phyloP scores from a whole-genome alignment of 2,797 vertebrate species.

The Siniperca scherzeri region DNA sequence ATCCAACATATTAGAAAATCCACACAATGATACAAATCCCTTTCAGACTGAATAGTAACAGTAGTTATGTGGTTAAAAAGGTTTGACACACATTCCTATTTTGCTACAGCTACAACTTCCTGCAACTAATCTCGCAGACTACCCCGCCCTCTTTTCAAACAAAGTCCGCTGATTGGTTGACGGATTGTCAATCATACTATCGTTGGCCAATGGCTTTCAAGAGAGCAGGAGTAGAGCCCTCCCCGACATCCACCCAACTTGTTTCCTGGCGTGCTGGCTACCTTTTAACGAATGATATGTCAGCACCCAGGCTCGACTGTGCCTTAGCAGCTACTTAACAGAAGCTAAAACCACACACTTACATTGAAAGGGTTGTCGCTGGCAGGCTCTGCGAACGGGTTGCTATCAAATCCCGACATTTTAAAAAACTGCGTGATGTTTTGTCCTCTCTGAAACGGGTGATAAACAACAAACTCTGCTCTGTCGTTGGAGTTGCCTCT shows the following conservation, averaged over 20 bases:
- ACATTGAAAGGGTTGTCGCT: slow-evolving; percentile 94
- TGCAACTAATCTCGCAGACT: slow-evolving; percentile 27
- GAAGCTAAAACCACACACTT: slow-evolving; percentile 45
- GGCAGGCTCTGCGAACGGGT: slow-evolving; percentile 91
- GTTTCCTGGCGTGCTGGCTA: slow-evolving; percentile 70
- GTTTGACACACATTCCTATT: slow-evolving; percentile 51
- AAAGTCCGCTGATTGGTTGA: slow-evolving; percentile 51
- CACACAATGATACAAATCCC: background rate
- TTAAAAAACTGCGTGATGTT: slow-evolving; percentile 35
- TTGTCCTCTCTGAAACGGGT: slow-evolving; percentile 32
- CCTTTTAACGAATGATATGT: slow-evolving; percentile 51
- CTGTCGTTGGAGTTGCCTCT: slow-evolving; percentile 38
- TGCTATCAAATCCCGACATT: slow-evolving; percentile 92
- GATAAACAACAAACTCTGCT: slow-evolving; percentile 63
- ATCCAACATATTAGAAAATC: background rate
- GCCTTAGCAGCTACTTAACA: background rate
- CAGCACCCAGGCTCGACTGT: slow-evolving; percentile 32
- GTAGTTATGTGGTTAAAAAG: slow-evolving; percentile 3
- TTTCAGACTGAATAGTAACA: background rate
- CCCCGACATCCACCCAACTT: slow-evolving; percentile 63
- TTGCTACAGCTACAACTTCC: slow-evolving; percentile 72
- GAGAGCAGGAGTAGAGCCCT: background rate
- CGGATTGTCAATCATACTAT: slow-evolving; percentile 44
- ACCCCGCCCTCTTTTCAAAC: slow-evolving; percentile 34
- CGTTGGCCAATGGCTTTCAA: slow-evolving; percentile 25